These are phyloP conservation scores for Luscinia megarhynchos DNA, from an alignment of 2,797 vertebrate genomes.

Conservation along the genomic window DNA sequence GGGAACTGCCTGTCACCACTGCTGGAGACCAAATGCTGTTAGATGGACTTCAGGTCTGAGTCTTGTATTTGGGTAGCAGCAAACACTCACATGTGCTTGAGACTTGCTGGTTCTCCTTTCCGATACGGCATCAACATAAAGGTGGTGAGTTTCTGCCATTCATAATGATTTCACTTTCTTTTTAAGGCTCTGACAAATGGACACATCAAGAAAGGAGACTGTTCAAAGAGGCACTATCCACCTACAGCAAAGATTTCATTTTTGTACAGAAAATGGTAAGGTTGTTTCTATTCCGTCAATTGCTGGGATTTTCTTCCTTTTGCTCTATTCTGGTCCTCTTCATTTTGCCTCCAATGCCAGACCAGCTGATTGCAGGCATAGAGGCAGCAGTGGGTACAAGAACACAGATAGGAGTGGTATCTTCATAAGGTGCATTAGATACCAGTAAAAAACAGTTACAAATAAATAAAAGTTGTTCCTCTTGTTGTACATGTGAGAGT, in stretches of 20 bases:
- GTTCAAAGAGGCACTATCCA: slow-evolving; percentile 86
- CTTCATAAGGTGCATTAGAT: not conserved
- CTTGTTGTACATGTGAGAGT: not conserved
- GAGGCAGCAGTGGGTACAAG: not conserved
- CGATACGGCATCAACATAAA: not conserved
- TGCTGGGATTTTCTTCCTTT: not conserved
- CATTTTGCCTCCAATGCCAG: not conserved
- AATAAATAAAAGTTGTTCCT: not conserved
- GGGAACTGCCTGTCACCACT: not conserved
- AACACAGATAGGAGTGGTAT: accelerated
- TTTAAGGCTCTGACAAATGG: slow-evolving; percentile 86
- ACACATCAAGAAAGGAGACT: slow-evolving; percentile 85
- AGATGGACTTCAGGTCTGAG: not conserved
- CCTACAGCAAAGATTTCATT: slow-evolving; percentile 90
- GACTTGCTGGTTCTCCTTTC: not conserved
- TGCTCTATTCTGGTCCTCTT: not conserved
- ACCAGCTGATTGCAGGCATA: not conserved
- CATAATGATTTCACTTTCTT: not conserved
- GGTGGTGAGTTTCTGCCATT: not conserved
- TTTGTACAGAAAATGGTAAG: slow-evolving; percentile 90
- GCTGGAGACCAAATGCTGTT: not conserved
- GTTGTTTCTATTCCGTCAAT: not conserved
- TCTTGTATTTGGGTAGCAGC: not conserved
- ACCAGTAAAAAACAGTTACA: not conserved
- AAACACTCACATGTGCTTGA: not conserved